Conservation (phyloP, 2,113 vertebrate species). For the Rhizomys pruinosus region DNA sequence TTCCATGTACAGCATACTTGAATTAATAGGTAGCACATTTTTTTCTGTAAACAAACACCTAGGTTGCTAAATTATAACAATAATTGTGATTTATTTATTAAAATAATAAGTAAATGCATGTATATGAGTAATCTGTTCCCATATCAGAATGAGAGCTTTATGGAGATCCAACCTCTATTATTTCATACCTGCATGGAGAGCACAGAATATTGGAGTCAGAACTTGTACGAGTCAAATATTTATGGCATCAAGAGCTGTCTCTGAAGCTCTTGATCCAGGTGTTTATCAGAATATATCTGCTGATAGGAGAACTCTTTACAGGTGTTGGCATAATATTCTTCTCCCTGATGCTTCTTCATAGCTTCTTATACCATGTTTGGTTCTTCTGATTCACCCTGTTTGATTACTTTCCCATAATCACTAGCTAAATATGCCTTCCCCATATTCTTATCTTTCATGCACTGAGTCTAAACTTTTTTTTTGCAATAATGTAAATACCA, state of each 20-base stretch:
- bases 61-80: neutral
- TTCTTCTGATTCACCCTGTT: slow-evolving; percentile 17
- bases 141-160: neutral
- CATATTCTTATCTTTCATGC: neutral
- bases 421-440: neutral
- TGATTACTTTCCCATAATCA: neutral
- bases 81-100: neutral
- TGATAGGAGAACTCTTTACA: neutral
- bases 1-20: neutral
- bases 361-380: neutral
- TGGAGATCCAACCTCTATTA: neutral
- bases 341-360: neutral
- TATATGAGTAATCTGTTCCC: neutral
- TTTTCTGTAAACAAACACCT: neutral
- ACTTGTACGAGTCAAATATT: neutral
- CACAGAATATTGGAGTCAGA: neutral
- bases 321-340: neutral
- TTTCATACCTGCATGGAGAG: neutral
- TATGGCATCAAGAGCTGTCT: neutral
- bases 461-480: neutral
- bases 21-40: neutral
- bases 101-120: neutral
- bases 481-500: neutral
- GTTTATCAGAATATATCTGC: neutral
- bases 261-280: neutral